Evolutionary conservation across 2,797 vertebrate genomes (phyloP), one percentile per base, ranked within the genome.

Genomic region (Choloepus didactylus): DNA sequence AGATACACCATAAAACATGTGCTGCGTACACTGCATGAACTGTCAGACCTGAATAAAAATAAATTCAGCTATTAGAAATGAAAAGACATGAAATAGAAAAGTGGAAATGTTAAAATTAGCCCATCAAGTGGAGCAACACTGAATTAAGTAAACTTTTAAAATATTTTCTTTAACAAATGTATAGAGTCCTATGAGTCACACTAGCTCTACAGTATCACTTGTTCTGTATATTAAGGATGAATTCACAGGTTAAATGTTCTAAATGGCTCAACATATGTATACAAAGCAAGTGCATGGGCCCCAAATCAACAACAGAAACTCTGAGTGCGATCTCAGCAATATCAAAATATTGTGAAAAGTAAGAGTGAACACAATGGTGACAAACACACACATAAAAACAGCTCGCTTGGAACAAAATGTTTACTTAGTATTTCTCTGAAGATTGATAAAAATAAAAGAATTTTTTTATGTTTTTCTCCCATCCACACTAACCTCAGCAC

Each of bases 391-490:
- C 69, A 94, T 83, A 85, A 89, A 96, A 95, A 84, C 70, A 95
- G 62, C 11, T 89, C 2, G 2, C 60, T 93, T 64, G 35, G 27
- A 96, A 93, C 14, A 93, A 96, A 95, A 98, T 98, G 97, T 98
- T 97, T 95, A 95, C 96, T 97, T 89, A 44, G 86, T 95, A 94
- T 98, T 96, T 97, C 94, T 96, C 94, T 91, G 81, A 81, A 97
- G 94, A 85, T 98, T 97, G 97, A 89, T 12, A 94, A 92, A 91
- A 95, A 80, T 8, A 0, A 96, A 96, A 89, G 80, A 91, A 79
- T 35, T 85, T 93, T 93, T 62, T 56, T 93, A 96, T 62, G 54
- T 85, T 49, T 92, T 94, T 97, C 87, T 97, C 89, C 49, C 88
- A 95, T 83, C 90, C 94, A 97, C 70, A 96, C 88, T 95, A 96